A percentile compares a stretch with the other conserved stretches of the same genome.
Evolutionary conservation across 2,113 vertebrate genomes (phyloP).

Genomic region (Apeltes quadracus): DNA sequence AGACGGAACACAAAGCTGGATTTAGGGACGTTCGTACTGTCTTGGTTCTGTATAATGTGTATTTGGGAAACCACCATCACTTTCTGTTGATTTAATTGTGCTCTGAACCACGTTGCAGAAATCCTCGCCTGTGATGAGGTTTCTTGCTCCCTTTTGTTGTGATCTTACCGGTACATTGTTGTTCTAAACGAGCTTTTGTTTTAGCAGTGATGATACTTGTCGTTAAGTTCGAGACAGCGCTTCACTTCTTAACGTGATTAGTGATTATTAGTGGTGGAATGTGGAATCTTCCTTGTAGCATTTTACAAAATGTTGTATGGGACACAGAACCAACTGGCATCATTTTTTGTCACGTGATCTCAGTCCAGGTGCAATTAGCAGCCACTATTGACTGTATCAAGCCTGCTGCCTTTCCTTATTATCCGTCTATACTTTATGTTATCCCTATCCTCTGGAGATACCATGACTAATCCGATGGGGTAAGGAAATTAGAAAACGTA

Average conservation of each 20-base stretch:
- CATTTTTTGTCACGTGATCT: slow-evolving; percentile 1
- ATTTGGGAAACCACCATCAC: not conserved
- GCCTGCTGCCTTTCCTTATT: not conserved
- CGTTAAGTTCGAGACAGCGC: not conserved
- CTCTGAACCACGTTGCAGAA: not conserved
- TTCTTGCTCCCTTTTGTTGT: slow-evolving; percentile 12
- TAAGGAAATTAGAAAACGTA: slow-evolving; percentile 40
- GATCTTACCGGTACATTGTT: not conserved
- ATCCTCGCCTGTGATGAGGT: slow-evolving; percentile 5
- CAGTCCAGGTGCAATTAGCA: slow-evolving; percentile 2
- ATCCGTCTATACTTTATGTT: not conserved
- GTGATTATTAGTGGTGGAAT: slow-evolving; percentile 1
- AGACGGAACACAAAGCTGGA: slow-evolving; percentile 16
- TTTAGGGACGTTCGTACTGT: slow-evolving; percentile 5
- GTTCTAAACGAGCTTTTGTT: slow-evolving; percentile 18
- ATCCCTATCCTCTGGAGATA: slow-evolving; percentile 3
- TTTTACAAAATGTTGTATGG: slow-evolving; percentile 57
- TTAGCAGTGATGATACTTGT: slow-evolving; percentile 2
- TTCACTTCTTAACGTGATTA: not conserved
- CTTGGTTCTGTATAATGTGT: not conserved
- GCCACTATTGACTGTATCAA: not conserved
- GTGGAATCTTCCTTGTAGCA: slow-evolving; percentile 39
- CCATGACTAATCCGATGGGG: slow-evolving; percentile 39
- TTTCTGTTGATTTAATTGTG: slow-evolving; percentile 20
- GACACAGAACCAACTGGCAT: slow-evolving; percentile 26